Percentiles rank a stretch among this genome's conserved stretches.
phyloP scores from a whole-genome alignment of 2,113 vertebrate genomes.

The Gobio gobio region DNA sequence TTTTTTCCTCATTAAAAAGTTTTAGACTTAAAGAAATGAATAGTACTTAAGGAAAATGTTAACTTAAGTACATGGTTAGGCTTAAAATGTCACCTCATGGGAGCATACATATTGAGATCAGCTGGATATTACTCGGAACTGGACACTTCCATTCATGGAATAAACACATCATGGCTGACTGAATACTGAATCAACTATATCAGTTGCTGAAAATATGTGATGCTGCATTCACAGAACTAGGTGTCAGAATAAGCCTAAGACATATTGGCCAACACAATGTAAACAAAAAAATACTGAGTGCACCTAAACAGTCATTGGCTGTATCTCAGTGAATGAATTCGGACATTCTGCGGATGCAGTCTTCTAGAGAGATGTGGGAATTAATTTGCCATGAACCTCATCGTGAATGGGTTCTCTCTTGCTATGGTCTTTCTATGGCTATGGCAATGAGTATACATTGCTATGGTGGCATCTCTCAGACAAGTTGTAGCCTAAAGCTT shows the following conservation, averaged over 20 bases:
- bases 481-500: no score
- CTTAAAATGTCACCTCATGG: background rate
- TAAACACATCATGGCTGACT: background rate
- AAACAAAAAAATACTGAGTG: background rate
- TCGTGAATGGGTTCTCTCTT: no score
- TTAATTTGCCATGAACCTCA: no score
- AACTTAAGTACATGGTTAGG: background rate
- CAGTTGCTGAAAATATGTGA: background rate
- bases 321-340: no score
- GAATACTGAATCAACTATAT: background rate
- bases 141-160: background rate
- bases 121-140: background rate
- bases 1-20: slow-evolving; percentile 29
- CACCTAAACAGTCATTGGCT: background rate
- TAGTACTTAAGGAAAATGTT: background rate
- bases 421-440: no score
- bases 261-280: background rate
- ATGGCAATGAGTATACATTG: no score
- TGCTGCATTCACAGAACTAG: background rate
- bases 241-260: slow-evolving; percentile 3
- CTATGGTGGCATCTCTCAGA: no score
- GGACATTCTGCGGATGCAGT: no score
- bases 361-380: no score
- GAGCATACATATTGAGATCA: background rate
- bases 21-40: background rate